These are phyloP conservation scores for Cardiocondyla obscurior DNA, from an alignment of 1,140 invertebrate genomes.

Conservation along the genomic window DNA sequence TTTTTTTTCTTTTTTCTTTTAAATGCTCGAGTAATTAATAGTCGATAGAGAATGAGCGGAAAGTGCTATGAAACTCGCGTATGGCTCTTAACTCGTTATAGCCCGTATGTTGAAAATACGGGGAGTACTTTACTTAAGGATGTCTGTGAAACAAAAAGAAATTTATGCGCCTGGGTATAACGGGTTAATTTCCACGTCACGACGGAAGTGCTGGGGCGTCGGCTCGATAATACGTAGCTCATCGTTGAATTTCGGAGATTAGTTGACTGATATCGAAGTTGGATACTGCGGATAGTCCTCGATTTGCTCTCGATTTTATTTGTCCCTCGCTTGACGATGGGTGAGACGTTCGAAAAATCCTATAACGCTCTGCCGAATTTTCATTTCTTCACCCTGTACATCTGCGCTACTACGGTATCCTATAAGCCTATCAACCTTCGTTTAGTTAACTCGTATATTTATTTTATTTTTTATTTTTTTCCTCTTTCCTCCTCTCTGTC, in stretches of 20 bases:
- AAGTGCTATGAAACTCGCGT: constrained; percentile 26
- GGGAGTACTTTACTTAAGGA: not conserved
- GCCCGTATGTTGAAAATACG: not conserved
- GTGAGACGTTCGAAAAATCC: constrained; percentile 68
- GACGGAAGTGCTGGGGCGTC: not conserved
- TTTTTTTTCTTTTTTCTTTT: no score
- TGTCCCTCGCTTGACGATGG: not conserved
- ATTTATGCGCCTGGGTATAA: constrained; percentile 20
- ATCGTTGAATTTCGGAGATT: not conserved
- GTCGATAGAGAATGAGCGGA: constrained; percentile 50
- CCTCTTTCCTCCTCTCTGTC: not conserved
- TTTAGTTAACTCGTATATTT: constrained; percentile 52
- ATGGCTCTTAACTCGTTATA: constrained; percentile 46
- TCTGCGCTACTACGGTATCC: constrained; percentile 57
- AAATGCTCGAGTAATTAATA: constrained; percentile 52
- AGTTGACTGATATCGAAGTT: not conserved
- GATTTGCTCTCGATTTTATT: not conserved
- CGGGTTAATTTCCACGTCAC: constrained; percentile 40
- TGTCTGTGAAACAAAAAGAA: not conserved
- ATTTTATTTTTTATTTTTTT: no score
- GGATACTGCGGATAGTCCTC: not conserved
- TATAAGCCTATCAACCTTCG: constrained; percentile 64
- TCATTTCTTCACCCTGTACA: constrained; percentile 65
- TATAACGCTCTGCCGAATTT: constrained; percentile 38
- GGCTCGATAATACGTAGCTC: not conserved